A percentile compares a stretch with the other conserved stretches of the same genome.
phyloP scores from a whole-genome alignment of 1,140 invertebrate species.

The Zaprionus vittiger region DNA sequence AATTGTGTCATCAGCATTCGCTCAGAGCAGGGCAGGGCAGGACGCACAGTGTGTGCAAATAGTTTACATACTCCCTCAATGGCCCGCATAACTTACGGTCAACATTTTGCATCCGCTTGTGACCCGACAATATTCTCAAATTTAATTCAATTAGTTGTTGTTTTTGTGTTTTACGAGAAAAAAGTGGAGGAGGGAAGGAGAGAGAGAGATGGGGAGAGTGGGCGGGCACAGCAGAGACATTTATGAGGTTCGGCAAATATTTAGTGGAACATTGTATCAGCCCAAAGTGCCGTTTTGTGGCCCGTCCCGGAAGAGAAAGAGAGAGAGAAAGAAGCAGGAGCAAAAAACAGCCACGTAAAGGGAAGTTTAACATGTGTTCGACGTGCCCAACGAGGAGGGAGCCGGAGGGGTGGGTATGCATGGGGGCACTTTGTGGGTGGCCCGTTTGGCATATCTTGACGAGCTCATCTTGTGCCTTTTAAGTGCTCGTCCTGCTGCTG shows the following conservation, averaged over 20 bases:
- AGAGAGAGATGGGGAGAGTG: not conserved
- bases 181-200: not conserved
- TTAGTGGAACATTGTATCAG: constrained; percentile 42
- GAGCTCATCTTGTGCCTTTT: constrained; percentile 76
- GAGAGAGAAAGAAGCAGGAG: not conserved
- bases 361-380: constrained; percentile 73
- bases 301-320: constrained; percentile 2
- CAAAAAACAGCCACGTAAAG: constrained; percentile 31
- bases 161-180: not conserved
- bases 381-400: not conserved
- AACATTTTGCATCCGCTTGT: constrained; percentile 23
- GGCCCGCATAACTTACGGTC: constrained; percentile 12
- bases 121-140: constrained; percentile 61
- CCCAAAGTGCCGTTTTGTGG: constrained; percentile 42
- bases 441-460: constrained; percentile 59
- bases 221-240: constrained; percentile 16
- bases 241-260: constrained; percentile 44
- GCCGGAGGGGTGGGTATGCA: not conserved
- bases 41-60: constrained; percentile 22
- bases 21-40: not conserved
- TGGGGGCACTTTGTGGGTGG: not conserved
- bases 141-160: constrained; percentile 75
- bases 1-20: constrained; percentile 10
- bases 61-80: constrained; percentile 15
- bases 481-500: constrained; percentile 56